phyloP scores from a whole-genome alignment of 1,140 invertebrate species.

The Bombus impatiens region DNA sequence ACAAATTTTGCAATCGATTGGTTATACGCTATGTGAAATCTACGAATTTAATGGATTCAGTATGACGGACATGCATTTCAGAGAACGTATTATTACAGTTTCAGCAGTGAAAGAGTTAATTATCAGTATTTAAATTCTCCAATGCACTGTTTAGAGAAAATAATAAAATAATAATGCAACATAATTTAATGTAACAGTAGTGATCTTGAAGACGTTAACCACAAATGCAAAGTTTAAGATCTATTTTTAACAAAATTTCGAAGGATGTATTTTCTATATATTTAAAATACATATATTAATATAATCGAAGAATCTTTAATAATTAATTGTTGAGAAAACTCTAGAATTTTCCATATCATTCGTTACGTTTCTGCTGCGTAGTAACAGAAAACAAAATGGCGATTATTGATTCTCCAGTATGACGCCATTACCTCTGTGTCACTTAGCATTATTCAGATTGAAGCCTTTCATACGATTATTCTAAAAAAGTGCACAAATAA shows the following conservation, averaged over 20 bases:
- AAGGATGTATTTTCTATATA: not conserved
- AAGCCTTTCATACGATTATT: no score
- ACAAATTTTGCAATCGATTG: no score
- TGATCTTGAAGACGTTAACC: not conserved
- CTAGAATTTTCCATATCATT: not conserved
- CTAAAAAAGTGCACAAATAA: no score
- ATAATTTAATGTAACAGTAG: not conserved
- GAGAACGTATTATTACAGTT: no score
- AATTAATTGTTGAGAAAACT: not conserved
- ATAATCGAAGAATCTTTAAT: not conserved
- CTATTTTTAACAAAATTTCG: slow-evolving; percentile 13
- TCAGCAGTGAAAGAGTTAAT: not conserved
- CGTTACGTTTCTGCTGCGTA: slow-evolving; percentile 1
- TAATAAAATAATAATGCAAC: not conserved
- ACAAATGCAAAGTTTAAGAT: not conserved
- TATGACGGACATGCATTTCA: no score
- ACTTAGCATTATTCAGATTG: no score
- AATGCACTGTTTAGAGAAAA: not conserved
- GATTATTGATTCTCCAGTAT: slow-evolving; percentile 24
- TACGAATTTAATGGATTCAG: no score
- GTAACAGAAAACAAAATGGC: slow-evolving; percentile 49
- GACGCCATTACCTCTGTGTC: not conserved
- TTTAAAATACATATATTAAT: not conserved
- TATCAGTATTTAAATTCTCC: not conserved
- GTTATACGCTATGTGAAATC: no score